These are phyloP conservation scores for Oligia fasciuncula DNA, from an alignment of 2,888 invertebrate genomes.

Conservation along the genomic window DNA sequence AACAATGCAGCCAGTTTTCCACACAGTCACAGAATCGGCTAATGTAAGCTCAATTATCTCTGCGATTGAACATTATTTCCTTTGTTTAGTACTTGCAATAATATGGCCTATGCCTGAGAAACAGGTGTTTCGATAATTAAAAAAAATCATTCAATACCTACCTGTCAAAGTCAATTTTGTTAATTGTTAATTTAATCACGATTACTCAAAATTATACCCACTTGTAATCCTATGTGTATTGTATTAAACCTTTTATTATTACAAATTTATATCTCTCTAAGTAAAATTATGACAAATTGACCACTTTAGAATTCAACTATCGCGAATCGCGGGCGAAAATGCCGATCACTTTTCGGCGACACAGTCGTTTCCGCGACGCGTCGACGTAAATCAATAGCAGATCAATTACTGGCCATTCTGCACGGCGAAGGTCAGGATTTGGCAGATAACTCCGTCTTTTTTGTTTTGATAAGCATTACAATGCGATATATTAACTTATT, in stretches of 20 bases:
- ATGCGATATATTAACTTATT: background rate
- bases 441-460: constrained; percentile 34
- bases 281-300: too few relatives aligned
- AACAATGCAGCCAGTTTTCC: background rate
- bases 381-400: constrained; percentile 61
- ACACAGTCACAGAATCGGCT: background rate
- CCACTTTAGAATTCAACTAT: background rate
- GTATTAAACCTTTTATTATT: background rate
- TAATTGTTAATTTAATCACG: background rate
- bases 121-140: too few relatives aligned
- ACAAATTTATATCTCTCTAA: too few relatives aligned
- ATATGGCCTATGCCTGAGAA: background rate
- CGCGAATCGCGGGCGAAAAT: constrained; percentile 37
- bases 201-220: background rate
- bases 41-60: background rate
- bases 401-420: constrained; percentile 59
- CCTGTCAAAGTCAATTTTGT: background rate
- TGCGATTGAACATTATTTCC: background rate
- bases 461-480: constrained; percentile 30
- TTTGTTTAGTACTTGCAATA: background rate
- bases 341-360: background rate
- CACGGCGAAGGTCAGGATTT: constrained; percentile 51
- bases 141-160: background rate
- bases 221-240: too few relatives aligned
- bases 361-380: constrained; percentile 45